Evolutionary conservation across 2,113 vertebrate genomes (phyloP).

Genomic region (Pangasianodon gigas): DNA sequence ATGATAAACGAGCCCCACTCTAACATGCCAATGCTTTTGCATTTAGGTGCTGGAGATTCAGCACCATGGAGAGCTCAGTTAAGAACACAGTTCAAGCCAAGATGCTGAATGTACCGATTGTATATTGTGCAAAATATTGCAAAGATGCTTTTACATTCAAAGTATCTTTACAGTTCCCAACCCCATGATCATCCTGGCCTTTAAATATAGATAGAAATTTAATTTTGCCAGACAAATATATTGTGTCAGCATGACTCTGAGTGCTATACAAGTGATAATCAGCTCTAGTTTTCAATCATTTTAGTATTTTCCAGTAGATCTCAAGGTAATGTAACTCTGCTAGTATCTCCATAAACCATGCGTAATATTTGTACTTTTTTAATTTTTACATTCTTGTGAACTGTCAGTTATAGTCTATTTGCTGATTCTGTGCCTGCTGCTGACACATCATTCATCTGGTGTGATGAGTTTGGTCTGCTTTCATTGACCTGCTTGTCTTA

Average conservation of each 20-base stretch:
- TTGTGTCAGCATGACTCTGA: not conserved
- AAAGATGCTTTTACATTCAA: not conserved
- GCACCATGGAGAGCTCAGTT: constrained; percentile 2
- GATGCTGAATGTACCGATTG: not conserved
- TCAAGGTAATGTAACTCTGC: not conserved
- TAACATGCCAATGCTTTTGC: not conserved
- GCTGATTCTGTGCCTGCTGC: not conserved
- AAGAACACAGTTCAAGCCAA: not conserved
- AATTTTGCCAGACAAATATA: not conserved
- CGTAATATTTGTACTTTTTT: constrained; percentile 33
- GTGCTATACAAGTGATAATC: not conserved
- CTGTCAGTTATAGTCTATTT: not conserved
- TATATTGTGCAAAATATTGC: not conserved
- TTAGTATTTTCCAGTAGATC: not conserved
- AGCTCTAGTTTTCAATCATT: not conserved
- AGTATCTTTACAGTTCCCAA: not conserved
- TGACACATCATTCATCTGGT: not conserved
- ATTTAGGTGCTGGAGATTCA: not conserved
- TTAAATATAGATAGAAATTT: not conserved
- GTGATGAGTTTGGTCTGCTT: not conserved
- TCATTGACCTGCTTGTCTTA: not conserved
- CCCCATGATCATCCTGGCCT: not conserved
- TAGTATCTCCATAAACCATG: not conserved
- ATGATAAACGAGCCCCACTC: not conserved
- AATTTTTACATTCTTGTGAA: not conserved